Base-by-base conservation (phyloP, 2,797 vertebrate species). In the Muscicapa comitata region DNA sequence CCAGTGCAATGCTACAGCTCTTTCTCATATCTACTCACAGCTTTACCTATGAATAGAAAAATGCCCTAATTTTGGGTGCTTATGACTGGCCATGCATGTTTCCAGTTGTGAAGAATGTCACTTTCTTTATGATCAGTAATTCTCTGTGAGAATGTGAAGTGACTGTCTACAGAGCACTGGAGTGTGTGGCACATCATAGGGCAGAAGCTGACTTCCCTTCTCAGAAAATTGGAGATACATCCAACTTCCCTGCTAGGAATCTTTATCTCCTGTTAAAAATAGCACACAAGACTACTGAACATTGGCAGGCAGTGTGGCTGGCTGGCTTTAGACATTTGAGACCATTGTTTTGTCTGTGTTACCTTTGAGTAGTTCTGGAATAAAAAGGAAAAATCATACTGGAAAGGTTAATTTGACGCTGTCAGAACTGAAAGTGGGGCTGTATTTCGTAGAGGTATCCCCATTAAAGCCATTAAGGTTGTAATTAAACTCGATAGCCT, bases 241-340 rank as follows among this genome's bases (percentile, higher is more conserved):
- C 72, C 72, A 83, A n/a, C 57, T 88, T 86, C 83, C 50, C 59
- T 80, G 65, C 47, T 73, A 57, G 91, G 73, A 91, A 77, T 93
- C 35, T 88, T 93, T 78, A 72, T 86, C 86, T 80, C 42, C 65
- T 72, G 29, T 65, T 94, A 90, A 90, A 94, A 94, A 74, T 86
- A 90, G 85, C 61, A 29, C 3, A 7, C 23, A 24, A 74, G 65
- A 43, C 28, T 38, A 5, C n/a, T 51, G 26, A 75, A 37, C 4
- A 1, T 10, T 68, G 91, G 31, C 61, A 72, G 75, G 17, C 48
- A 53, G 11, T 20, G 3, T 40, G 67, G 29, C 58, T 91, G 78
- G 40, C 65, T 78, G 82, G 43, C 68, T 63, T 73, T 13, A 73
- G 85, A 13, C 17, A 7, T 70, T 62, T 26, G 45, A 90, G 58